A percentile compares a stretch with the other conserved stretches of the same genome.
phyloP scores from a whole-genome alignment of 2,888 invertebrate species.

The Sialis lutaria region DNA sequence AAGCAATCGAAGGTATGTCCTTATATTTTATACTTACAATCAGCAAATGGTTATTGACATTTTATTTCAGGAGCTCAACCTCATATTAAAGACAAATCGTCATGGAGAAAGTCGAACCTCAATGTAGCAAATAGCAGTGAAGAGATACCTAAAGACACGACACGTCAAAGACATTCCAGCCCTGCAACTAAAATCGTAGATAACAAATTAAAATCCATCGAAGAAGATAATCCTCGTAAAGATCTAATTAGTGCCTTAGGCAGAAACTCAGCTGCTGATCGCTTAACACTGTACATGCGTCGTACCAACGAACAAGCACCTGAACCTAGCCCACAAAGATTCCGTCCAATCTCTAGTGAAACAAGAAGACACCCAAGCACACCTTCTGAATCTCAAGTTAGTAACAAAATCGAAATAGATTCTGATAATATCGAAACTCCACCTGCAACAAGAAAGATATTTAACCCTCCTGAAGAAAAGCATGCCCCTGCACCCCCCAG shows the following conservation, averaged over 20 bases:
- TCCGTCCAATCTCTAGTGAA: background rate
- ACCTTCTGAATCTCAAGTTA: constrained; percentile 17
- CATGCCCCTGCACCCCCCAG: constrained; percentile 26
- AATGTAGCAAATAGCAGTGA: constrained; percentile 44
- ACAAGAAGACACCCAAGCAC: background rate
- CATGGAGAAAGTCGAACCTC: constrained; percentile 54
- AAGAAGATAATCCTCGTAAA: constrained; percentile 33
- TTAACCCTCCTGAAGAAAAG: constrained; percentile 43
- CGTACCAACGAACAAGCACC: constrained; percentile 22
- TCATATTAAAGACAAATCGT: constrained; percentile 55
- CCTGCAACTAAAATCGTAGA: constrained; percentile 17
- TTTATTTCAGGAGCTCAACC: constrained; percentile 45
- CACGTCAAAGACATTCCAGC: constrained; percentile 37
- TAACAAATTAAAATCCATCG: constrained; percentile 32
- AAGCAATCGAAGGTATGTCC: constrained; percentile 64
- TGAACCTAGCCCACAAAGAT: background rate
- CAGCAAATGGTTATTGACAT: background rate
- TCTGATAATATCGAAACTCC: constrained; percentile 85
- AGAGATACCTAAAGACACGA: constrained; percentile 43
- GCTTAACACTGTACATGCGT: constrained; percentile 38
- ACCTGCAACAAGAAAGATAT: constrained; percentile 55
- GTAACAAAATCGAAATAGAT: constrained; percentile 66
- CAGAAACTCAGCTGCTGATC: constrained; percentile 30
- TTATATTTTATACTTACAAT: background rate
- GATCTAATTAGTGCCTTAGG: constrained; percentile 36